Percentiles rank a stretch among this genome's conserved stretches.
phyloP scores from a whole-genome alignment of 2,113 vertebrate genomes.

The Barnardius zonarius region DNA sequence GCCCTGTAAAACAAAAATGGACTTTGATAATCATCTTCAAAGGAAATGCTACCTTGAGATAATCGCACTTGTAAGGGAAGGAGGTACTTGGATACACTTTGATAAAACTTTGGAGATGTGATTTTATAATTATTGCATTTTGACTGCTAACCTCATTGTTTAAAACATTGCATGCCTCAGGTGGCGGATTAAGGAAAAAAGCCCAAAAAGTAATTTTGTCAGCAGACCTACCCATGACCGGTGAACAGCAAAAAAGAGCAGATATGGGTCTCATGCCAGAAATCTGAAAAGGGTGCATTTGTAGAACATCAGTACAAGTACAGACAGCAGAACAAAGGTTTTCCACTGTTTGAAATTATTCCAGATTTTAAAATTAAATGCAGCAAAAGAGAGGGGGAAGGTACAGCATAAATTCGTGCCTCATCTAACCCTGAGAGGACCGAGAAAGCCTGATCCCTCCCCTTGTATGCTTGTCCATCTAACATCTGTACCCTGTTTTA shows the following conservation, averaged over 20 bases:
- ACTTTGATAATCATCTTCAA: conserved; percentile 50
- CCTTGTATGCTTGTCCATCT: background rate
- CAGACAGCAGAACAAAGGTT: conserved; percentile 7
- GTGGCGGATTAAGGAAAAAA: background rate
- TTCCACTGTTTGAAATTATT: conserved; percentile 43
- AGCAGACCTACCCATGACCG: background rate
- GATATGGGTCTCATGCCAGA: background rate
- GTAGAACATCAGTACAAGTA: background rate
- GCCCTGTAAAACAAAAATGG: conserved; percentile 2
- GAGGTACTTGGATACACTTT: conserved; percentile 4
- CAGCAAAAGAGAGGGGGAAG: background rate
- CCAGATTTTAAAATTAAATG: conserved; percentile 25
- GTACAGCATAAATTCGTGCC: background rate
- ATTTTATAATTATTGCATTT: conserved; percentile 34
- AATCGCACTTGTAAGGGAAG: conserved; percentile 21
- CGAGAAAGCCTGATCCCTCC: background rate
- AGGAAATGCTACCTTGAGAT: conserved; percentile 30
- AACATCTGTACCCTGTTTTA: background rate
- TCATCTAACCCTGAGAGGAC: background rate
- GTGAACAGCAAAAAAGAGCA: background rate
- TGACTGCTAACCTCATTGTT: background rate
- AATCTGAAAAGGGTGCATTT: conserved; percentile 13
- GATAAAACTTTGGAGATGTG: conserved; percentile 23
- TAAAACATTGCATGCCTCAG: background rate
- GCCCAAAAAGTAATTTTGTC: background rate